Evolutionary conservation across 1,140 invertebrate genomes (phyloP), one percentile per base, ranked within the genome.

Genomic region (Hesperophylax magnus): DNA sequence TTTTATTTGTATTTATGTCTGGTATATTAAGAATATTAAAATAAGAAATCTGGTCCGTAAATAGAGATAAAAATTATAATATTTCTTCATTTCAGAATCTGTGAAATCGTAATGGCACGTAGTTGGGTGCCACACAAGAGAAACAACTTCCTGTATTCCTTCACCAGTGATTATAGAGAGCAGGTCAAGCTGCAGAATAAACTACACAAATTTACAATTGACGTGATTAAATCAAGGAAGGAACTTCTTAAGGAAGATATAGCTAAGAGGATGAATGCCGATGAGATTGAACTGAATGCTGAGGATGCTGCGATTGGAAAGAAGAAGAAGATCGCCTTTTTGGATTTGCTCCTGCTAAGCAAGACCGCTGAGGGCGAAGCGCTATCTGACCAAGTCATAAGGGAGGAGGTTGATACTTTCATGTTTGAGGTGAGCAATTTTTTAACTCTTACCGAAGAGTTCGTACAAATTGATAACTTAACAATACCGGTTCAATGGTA

Each of bases 351-450:
- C 34, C 79, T 89, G 0, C 86, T 85, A 5, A 86, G 89, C 39
- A 85, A 85, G 14, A 89, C 90, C 61, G 88, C 61, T 72, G 90
- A 93, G 78, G 87, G 90, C 82, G 90, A 94, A 81, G 86, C 88
- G 0, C 86, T 96, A 31, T 92, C 90, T 17, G 91, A 94, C 82
- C 85, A 91, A 58, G 94, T 95, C 84, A 92, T 95, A 78, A 88
- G 92, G 80, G 93, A 94, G 85, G 93, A 95, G 87, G 93, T 93
- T 4, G 93, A 95, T 84, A 95, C 93, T 4, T 95, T 94, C 81
- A 95, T 95, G 93, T 94, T 94, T 87, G 94, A 92, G 85, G 92
- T 91, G 84, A 85, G 78, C 1, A 15, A 1, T 1, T 1, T 54
- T 15, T 54, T 15, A 3, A 15, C n/a, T 14, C n/a, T 14, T 1